Conservation (phyloP, 2,888 invertebrate species). For the Punctoribates punctum region DNA sequence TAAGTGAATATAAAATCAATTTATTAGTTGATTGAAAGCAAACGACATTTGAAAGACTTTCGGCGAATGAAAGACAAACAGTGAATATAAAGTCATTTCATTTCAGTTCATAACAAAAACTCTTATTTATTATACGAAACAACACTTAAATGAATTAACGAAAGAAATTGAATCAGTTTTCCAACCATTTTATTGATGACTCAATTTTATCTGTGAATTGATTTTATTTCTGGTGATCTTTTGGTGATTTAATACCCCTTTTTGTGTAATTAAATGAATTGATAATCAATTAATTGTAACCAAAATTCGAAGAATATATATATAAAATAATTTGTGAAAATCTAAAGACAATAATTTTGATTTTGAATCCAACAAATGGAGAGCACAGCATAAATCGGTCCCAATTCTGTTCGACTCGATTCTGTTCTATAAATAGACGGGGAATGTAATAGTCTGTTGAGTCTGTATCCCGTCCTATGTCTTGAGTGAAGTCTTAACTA, state of each 20-base stretch:
- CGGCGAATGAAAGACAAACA: neutral
- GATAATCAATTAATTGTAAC: neutral
- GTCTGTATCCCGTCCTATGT: neutral
- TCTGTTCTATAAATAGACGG: constrained; percentile 20
- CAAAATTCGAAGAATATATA: neutral
- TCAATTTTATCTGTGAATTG: constrained; percentile 31
- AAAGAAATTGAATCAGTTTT: constrained; percentile 24
- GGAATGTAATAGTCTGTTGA: constrained; percentile 1
- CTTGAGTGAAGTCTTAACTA: too few species aligned
- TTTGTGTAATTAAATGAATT: constrained; percentile 14
- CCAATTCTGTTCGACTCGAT: neutral
- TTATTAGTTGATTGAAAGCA: neutral
- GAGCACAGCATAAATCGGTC: neutral
- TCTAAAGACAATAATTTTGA: too few species aligned
- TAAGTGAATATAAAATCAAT: constrained; percentile 3
- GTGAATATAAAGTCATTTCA: constrained; percentile 24
- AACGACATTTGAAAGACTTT: neutral
- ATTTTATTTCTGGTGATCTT: constrained; percentile 29
- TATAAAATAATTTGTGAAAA: neutral
- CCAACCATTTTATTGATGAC: constrained; percentile 4
- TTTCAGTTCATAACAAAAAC: constrained; percentile 14
- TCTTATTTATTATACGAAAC: constrained; percentile 15
- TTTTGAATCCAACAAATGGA: too few species aligned
- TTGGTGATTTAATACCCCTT: constrained; percentile 27
- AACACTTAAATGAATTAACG: neutral